Evolutionary conservation across 2,888 invertebrate genomes (phyloP), one percentile per base, ranked within the genome.

Genomic region (Patella pellucida): DNA sequence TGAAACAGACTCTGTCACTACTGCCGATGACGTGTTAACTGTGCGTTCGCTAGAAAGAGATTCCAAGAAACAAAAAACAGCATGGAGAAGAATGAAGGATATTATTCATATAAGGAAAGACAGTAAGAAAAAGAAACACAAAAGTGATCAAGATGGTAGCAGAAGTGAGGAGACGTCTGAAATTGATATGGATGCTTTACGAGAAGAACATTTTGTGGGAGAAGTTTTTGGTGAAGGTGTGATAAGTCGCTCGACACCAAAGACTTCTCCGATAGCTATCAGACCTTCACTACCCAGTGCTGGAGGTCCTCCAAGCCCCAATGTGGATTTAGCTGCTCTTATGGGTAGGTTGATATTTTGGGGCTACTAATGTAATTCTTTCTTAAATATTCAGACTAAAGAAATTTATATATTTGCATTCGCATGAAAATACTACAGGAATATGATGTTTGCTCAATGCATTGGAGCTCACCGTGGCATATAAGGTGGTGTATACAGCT

Each of bases 61-160:
- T 50, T 67, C 78, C 23, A 87, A 86, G 76, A 88, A 87, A 79
- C 85, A 86, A 89, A 94, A 94, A 87, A 94, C 94, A n/a, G 94
- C 95, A 0, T 95, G 95, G 95, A 94, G 94, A 0, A 94, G 95
- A 90, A 94, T 95, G 92, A 94, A 95, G 80, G 94, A 94, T 85
- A 95, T 95, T 76, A 94, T 95, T 79, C 94, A 95, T 87, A 94
- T 94, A 0, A 93, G 94, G 73, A 93, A 94, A 79, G 94, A 94
- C 81, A 94, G 94, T 23, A 93, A 94, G 76, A 93, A 93, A 89
- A 93, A 93, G 87, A 91, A 81, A 23, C 80, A 80, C 19, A 81
- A 81, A 74, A 76, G 72, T 50, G 77, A 69, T 16, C 56, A 50
- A 19, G 73, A 83, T 14, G 84, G 84, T 76, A 76, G 79, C 69